Conservation (phyloP, 2,797 vertebrate species). For the Sarcophilus harrisii region DNA sequence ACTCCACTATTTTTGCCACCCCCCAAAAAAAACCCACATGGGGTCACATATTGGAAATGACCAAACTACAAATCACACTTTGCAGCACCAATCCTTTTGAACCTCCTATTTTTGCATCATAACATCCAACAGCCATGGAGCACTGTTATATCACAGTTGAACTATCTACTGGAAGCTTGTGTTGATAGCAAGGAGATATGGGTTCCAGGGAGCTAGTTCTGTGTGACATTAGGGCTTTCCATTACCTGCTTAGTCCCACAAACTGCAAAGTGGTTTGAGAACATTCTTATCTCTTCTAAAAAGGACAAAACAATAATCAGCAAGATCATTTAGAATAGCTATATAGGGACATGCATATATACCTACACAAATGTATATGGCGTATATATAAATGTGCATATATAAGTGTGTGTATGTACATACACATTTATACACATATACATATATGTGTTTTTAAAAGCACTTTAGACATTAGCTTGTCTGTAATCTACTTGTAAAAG, state of each 20-base stretch:
- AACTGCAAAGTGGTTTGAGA: background rate
- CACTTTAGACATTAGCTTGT: slow-evolving; percentile 24
- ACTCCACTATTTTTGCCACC: background rate
- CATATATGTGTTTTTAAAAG: slow-evolving; percentile 40
- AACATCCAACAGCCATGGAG: background rate
- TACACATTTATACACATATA: background rate
- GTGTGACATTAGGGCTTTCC: background rate
- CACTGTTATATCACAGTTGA: background rate
- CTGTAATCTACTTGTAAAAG: slow-evolving; percentile 47
- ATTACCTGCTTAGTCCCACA: slow-evolving; percentile 1
- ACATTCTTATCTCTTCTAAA: background rate
- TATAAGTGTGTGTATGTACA: background rate
- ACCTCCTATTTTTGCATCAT: background rate
- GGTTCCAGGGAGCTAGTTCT: background rate
- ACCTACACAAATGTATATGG: background rate
- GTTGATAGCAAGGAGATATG: background rate
- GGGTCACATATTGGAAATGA: background rate
- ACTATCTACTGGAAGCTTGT: background rate
- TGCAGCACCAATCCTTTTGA: background rate
- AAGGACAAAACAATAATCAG: background rate
- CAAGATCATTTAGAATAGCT: background rate
- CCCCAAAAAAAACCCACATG: background rate
- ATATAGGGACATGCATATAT: background rate
- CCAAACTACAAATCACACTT: background rate
- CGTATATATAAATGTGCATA: background rate